phyloP scores from a whole-genome alignment of 2,888 invertebrate species.

The Tipula helvola region DNA sequence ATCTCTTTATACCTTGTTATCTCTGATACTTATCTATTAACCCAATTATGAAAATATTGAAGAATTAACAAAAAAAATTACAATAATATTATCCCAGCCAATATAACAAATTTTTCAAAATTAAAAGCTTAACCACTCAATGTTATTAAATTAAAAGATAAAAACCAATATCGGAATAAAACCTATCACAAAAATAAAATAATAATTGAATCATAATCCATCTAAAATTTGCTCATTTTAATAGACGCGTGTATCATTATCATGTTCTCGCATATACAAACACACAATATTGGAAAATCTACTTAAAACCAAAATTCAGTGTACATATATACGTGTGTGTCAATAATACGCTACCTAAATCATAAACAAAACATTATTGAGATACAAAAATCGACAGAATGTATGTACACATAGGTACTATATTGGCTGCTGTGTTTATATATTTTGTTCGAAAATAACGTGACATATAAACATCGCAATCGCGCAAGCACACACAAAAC shows the following conservation, averaged over 20 bases:
- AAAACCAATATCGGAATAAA: neutral
- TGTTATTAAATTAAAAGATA: neutral
- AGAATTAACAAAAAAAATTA: too few relatives aligned
- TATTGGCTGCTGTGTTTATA: neutral
- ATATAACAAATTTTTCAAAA: neutral
- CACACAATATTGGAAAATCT: neutral
- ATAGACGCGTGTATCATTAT: neutral
- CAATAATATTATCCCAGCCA: too few relatives aligned
- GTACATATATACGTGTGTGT: neutral
- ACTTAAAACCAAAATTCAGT: neutral
- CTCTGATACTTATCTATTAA: too few relatives aligned
- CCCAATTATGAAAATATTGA: too few relatives aligned
- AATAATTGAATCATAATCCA: neutral
- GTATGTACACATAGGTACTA: neutral
- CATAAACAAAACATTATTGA: neutral
- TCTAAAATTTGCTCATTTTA: neutral
- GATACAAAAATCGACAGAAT: neutral
- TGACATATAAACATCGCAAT: neutral
- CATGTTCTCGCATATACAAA: neutral
- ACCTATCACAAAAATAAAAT: neutral
- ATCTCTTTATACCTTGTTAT: too few relatives aligned
- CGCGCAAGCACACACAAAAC: neutral
- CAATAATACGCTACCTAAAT: neutral
- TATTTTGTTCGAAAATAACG: neutral
- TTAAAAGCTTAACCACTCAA: neutral